Evolutionary conservation across 2,888 invertebrate species (phyloP).

Genomic region (Bedellia somnulentella): DNA sequence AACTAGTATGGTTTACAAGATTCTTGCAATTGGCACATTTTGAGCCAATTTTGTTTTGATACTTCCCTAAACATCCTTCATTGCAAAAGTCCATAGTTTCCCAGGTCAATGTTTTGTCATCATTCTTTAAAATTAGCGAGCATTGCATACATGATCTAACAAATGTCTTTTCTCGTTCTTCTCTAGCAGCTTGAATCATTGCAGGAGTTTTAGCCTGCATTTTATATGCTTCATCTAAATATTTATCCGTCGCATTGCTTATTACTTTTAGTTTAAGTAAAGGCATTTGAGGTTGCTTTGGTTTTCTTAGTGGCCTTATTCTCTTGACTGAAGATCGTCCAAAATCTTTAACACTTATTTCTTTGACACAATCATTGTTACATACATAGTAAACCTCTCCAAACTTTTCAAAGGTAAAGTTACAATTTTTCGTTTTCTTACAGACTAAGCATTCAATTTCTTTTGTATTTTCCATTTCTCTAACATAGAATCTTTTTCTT

Average conservation of each 20-base stretch:
- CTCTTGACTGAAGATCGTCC: constrained; percentile 34
- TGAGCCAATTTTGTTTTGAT: constrained; percentile 74
- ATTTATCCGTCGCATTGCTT: constrained; percentile 55
- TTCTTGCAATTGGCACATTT: constrained; percentile 82
- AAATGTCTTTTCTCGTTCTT: constrained; percentile 62
- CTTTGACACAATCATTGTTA: constrained; percentile 58
- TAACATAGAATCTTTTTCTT: constrained; percentile 51
- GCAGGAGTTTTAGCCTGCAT: constrained; percentile 62
- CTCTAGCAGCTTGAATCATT: constrained; percentile 59
- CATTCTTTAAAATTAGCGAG: constrained; percentile 36
- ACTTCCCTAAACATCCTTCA: constrained; percentile 79
- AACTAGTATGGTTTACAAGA: constrained; percentile 72
- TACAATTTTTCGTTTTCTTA: constrained; percentile 42
- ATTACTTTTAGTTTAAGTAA: constrained; percentile 50
- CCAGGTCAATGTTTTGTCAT: constrained; percentile 77
- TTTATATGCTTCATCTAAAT: constrained; percentile 53
- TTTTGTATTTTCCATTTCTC: constrained; percentile 19
- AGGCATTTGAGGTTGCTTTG: constrained; percentile 17
- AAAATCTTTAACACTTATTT: constrained; percentile 35
- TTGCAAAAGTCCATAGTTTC: constrained; percentile 94
- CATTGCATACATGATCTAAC: constrained; percentile 63
- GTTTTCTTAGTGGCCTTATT: constrained; percentile 16
- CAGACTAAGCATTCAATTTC: constrained; percentile 44
- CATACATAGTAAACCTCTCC: constrained; percentile 56
- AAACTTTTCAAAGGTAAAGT: constrained; percentile 47